Evolutionary conservation across 2,888 invertebrate genomes (phyloP), one percentile per base, ranked within the genome.

Genomic region (Branchellion lobata): DNA sequence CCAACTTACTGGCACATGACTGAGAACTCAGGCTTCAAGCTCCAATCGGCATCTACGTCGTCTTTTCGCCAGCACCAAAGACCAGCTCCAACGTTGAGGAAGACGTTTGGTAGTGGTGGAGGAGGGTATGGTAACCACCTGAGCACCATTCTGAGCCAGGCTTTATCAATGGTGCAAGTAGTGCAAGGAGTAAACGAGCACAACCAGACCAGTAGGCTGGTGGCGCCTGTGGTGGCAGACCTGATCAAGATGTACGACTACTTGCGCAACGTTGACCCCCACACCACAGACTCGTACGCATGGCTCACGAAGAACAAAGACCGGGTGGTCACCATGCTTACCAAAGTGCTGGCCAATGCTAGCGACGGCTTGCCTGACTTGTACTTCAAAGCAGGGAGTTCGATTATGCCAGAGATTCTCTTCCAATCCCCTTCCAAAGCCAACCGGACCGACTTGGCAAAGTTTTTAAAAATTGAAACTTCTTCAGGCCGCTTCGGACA

Each of bases 301-400:
- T 84, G 84, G 84, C 80, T 84, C 68, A 81, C 79, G 27, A 83
- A 83, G 78, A 84, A 84, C 81, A 84, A 84, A 80, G 84, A 84
- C 76, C 81, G 84, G 0, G 82, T 84, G n/a, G 83, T 84, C 18
- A 82, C 82, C 53, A 83, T 84, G 83, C 80, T 84, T 71, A 83
- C 84, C 61, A 84, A 84, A 80, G 83, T 83, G 51, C 72, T 84
- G 57, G 83, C 84, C 40, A 83, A 82, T 72, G 83, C 81, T 74
- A 82, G 82, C 72, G 83, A 83, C 76, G 83, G 83, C 14, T 79
- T 83, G 31, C 83, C 84, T 1, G 84, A 84, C 72, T 81, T 84
- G 36, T 84, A 83, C 80, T 84, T 84, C 81, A 84, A 84, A 80
- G 82, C 82, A 21, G 83, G 84, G 47, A 83, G 83, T 75, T 79